These are phyloP conservation scores for Pampus argenteus DNA, from an alignment of 2,797 vertebrate genomes.

Conservation along the genomic window DNA sequence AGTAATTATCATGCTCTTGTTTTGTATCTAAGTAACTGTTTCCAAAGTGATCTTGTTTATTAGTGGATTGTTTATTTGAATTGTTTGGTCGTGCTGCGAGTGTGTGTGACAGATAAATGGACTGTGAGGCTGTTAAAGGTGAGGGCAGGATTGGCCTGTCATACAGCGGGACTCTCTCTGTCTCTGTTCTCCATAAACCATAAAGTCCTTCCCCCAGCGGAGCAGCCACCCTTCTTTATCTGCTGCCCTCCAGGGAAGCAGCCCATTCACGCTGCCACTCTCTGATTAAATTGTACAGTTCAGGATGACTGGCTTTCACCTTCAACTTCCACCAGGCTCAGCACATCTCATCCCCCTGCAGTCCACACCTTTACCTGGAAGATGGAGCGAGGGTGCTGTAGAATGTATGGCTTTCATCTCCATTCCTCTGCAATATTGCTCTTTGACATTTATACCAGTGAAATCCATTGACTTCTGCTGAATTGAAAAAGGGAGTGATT, in stretches of 20 bases:
- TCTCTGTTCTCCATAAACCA: conserved; percentile 51
- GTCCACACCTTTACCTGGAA: conserved; percentile 34
- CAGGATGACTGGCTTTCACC: conserved; percentile 83
- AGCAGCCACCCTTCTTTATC: conserved; percentile 67
- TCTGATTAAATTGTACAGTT: conserved; percentile 86
- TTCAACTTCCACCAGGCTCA: conserved; percentile 74
- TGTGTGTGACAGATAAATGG: conserved; percentile 31
- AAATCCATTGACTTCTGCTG: conserved; percentile 21
- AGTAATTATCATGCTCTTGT: not conserved
- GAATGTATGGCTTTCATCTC: conserved; percentile 7
- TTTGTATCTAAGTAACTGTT: not conserved
- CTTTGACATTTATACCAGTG: conserved; percentile 13
- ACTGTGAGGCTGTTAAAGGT: conserved; percentile 33
- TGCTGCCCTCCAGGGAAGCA: conserved; percentile 66
- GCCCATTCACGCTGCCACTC: conserved; percentile 63
- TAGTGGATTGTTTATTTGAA: conserved; percentile 1
- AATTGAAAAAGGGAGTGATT: not conserved
- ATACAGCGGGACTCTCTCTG: conserved; percentile 28
- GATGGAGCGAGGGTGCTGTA: not conserved
- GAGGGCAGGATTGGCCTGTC: conserved; percentile 36
- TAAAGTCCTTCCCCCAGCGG: conserved; percentile 34
- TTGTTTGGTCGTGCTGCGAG: not conserved
- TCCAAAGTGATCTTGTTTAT: not conserved
- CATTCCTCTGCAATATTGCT: not conserved
- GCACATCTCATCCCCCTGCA: conserved; percentile 51